Conservation (phyloP, 2,888 invertebrate genomes). For the Lottia scabra region DNA sequence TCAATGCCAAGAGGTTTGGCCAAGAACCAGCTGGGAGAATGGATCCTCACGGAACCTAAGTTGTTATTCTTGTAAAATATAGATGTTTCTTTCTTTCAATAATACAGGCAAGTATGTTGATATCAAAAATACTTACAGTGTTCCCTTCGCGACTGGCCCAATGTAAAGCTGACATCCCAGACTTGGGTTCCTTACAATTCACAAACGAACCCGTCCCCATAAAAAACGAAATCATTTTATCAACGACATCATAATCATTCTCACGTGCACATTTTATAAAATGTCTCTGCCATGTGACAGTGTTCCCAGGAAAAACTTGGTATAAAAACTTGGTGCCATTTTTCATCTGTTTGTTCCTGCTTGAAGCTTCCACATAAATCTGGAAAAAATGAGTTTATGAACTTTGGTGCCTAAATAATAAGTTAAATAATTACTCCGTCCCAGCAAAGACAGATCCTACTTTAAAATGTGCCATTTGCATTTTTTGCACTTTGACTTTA, state of each 20-base stretch:
- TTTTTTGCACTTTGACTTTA: too few species aligned
- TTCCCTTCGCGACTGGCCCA: conserved; percentile 62
- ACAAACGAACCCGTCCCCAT: conserved; percentile 59
- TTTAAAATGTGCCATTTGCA: too few species aligned
- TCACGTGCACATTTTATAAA: conserved; percentile 61
- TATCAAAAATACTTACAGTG: conserved; percentile 50
- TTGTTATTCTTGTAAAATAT: too few species aligned
- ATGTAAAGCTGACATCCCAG: conserved; percentile 65
- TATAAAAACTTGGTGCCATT: conserved; percentile 62
- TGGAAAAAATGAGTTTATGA: conserved; percentile 29
- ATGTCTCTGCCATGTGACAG: conserved; percentile 37
- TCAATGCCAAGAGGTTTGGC: too few species aligned
- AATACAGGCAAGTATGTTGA: too few species aligned
- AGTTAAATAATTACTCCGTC: too few species aligned
- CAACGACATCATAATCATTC: conserved; percentile 61
- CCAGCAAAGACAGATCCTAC: too few species aligned
- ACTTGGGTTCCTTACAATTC: conserved; percentile 62
- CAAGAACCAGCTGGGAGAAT: too few species aligned
- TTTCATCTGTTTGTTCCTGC: conserved; percentile 62
- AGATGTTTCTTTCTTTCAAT: too few species aligned
- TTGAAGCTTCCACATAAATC: conserved; percentile 64
- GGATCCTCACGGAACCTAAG: too few species aligned
- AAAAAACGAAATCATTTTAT: conserved; percentile 66
- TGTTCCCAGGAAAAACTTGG: conserved; percentile 67
- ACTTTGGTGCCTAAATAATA: too few species aligned